These are phyloP conservation scores for Ciconia nigra DNA, from an alignment of 2,797 vertebrate genomes.

Conservation along the genomic window DNA sequence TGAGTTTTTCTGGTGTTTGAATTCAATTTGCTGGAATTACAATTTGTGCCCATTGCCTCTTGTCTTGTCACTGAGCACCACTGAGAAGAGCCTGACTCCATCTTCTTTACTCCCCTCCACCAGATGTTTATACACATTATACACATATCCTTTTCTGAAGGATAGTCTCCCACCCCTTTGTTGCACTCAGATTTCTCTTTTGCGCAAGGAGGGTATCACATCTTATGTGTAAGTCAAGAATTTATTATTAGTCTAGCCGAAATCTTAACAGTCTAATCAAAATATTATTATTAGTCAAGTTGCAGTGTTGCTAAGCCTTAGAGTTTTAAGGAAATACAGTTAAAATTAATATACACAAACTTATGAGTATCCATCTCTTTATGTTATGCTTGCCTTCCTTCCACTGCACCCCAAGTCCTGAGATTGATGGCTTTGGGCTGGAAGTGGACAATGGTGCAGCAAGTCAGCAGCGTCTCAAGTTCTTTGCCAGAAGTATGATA, in stretches of 20 bases:
- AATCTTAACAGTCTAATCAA: not conserved
- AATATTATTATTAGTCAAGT: not conserved
- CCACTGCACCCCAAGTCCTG: not conserved
- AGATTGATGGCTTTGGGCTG: not conserved
- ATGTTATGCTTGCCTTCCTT: not conserved
- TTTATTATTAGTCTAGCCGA: not conserved
- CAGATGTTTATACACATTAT: not conserved
- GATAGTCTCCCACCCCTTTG: not conserved
- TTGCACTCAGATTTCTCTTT: not conserved
- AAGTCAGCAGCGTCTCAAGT: not conserved
- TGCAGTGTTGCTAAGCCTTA: not conserved
- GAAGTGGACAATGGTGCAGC: not conserved
- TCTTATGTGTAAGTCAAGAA: not conserved
- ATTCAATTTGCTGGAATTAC: not conserved
- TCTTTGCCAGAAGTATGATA: not conserved
- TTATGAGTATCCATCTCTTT: not conserved
- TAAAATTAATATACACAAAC: not conserved
- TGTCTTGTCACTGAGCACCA: not conserved
- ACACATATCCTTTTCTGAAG: not conserved
- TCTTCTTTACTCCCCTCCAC: not conserved
- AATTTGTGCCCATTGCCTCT: not conserved
- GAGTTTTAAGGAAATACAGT: not conserved
- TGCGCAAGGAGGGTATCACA: fast-evolving
- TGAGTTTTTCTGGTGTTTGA: not conserved
- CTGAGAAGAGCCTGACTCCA: not conserved